phyloP scores from a whole-genome alignment of 2,888 invertebrate species.

The Cryptocephalus primarius region DNA sequence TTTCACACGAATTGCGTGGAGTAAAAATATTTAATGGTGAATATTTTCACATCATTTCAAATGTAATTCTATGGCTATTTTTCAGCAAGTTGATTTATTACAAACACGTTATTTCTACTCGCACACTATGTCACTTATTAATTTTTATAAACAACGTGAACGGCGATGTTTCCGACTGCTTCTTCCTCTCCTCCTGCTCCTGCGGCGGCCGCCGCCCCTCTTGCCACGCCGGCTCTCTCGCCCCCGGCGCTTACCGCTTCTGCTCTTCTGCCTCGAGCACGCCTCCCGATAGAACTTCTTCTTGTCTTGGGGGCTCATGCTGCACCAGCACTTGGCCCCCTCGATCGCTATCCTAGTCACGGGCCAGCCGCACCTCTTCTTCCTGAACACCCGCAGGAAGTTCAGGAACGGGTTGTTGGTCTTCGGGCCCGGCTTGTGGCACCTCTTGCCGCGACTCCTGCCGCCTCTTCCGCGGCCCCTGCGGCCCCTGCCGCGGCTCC shows the following conservation, averaged over 20 bases:
- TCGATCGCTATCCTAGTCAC: not conserved
- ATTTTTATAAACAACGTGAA: not conserved
- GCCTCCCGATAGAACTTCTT: not conserved
- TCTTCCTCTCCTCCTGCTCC: not conserved
- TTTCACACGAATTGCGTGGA: too few species aligned
- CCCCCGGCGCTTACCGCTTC: not conserved
- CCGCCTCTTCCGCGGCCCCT: not conserved
- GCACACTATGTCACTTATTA: too few species aligned
- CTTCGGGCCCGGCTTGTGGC: not conserved
- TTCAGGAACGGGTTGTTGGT: slow-evolving; percentile 22
- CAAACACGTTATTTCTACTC: too few species aligned
- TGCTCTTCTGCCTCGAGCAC: not conserved
- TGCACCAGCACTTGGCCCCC: not conserved
- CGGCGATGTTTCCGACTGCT: not conserved
- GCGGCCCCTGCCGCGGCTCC: not conserved
- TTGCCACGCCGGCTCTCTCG: not conserved
- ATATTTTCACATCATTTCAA: too few species aligned
- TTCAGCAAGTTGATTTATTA: too few species aligned
- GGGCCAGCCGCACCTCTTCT: slow-evolving; percentile 16
- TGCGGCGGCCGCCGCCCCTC: not conserved
- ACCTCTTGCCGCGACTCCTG: not conserved
- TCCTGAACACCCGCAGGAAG: slow-evolving; percentile 17
- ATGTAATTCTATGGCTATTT: too few species aligned
- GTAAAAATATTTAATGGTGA: too few species aligned
- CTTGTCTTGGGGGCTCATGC: not conserved